Percentiles rank a stretch among this genome's conserved stretches.
These are phyloP conservation scores for Ditula angustiorana DNA, from an alignment of 2,888 invertebrate genomes.

Conservation along the genomic window DNA sequence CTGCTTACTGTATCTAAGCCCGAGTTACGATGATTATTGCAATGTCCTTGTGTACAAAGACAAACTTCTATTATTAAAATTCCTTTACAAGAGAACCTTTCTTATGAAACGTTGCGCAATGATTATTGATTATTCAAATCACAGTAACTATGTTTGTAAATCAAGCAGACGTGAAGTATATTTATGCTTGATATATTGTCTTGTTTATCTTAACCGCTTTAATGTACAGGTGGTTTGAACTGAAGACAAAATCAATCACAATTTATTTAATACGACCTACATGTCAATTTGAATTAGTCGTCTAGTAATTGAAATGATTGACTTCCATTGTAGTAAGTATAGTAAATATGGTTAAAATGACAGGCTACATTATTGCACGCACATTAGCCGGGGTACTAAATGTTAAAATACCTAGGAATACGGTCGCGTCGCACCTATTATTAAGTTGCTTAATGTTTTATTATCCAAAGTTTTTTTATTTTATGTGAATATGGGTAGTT, in stretches of 20 bases:
- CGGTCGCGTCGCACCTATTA: too few relatives aligned
- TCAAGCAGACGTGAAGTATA: constrained; percentile 19
- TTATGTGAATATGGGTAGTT: too few relatives aligned
- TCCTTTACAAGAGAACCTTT: constrained; percentile 12
- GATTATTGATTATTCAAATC: constrained; percentile 21
- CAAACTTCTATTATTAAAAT: constrained; percentile 16
- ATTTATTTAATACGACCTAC: not conserved
- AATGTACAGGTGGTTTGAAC: constrained; percentile 12
- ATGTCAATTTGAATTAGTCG: not conserved
- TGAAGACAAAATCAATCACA: constrained; percentile 22
- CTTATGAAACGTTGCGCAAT: constrained; percentile 20
- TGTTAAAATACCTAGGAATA: too few relatives aligned
- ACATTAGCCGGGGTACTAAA: too few relatives aligned
- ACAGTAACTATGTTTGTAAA: constrained; percentile 9
- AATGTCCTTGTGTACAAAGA: constrained; percentile 19
- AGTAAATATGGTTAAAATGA: not conserved
- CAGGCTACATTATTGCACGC: too few relatives aligned
- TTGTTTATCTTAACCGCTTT: constrained; percentile 21
- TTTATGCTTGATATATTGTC: constrained; percentile 27
- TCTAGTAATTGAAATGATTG: not conserved
- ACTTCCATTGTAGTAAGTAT: not conserved
- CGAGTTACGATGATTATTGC: constrained; percentile 6
- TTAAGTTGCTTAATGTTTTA: too few relatives aligned
- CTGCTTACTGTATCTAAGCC: not conserved
- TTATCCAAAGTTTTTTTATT: too few relatives aligned